Base-by-base conservation (phyloP, 2,113 vertebrate species). In the Puma concolor region DNA sequence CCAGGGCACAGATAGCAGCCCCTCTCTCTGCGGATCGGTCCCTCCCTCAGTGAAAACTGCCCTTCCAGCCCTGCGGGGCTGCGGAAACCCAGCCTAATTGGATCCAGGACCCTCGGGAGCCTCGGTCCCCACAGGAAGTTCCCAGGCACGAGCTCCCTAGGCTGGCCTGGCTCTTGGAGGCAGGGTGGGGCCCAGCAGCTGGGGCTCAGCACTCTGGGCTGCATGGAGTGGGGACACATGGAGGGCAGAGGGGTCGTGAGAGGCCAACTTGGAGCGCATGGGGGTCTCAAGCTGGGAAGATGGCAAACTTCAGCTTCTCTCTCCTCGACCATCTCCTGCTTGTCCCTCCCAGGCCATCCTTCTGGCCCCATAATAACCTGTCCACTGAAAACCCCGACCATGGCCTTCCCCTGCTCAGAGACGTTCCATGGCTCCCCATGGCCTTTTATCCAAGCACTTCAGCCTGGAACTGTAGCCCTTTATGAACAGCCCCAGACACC, bases 1-100 rank as follows among this genome's bases (percentile, higher is more conserved):
- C 54, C 60, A 12, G 38, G 36, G 67, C 8, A 0, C 38, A 63
- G 66, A 23, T 14, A 23, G 76, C 31, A 17, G 25, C 60, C 48
- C 38, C 27, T 33, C 29, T 29, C 1, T 0, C 38, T 44, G 44
- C 23, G 25, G 38, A 66, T 91, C n/a, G 44, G 14, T 71, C 17
- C 54, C 36, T 5, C 33, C 21, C 5, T 77, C 14, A 67, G 1
- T 76, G 95, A 82, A 84, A 81, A 90, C 74, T 67, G 71, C 25
- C 48, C 33, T 88, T 50, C 94, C 79, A 66, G 16, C 50, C 88
- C 97, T 0, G 0, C 1, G 16, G 88, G 69, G 85, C 54, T 64
- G 69, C 1, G 60, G 93, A 91, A 94, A 85, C 92, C 88, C 76
- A 33, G 93, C 85, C 92, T 96, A 95, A 98, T 97, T 93, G 84